Evolutionary conservation across 2,888 invertebrate genomes (phyloP).

Genomic region (Amblyjoppa proteus): DNA sequence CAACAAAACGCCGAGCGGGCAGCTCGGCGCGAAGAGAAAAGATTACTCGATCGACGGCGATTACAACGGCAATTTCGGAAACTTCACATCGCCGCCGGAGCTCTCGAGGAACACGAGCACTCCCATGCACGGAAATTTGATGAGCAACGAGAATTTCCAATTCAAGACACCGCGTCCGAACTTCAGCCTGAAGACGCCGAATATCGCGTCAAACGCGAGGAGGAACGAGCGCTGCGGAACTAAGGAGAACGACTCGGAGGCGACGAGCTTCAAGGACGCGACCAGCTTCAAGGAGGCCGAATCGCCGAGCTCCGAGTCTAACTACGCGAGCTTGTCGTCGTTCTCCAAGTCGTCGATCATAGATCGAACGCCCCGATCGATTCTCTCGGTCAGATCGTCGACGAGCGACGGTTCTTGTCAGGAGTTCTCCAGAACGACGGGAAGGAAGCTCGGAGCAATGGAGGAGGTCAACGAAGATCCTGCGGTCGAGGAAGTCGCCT

Average conservation of each 20-base stretch:
- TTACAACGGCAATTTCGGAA: constrained; percentile 67
- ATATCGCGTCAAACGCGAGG: constrained; percentile 35
- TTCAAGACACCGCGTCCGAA: constrained; percentile 72
- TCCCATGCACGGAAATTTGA: constrained; percentile 75
- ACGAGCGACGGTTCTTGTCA: constrained; percentile 21
- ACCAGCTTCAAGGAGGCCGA: constrained; percentile 14
- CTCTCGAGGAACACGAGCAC: constrained; percentile 80
- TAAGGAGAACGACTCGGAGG: constrained; percentile 47
- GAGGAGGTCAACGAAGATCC: constrained; percentile 65
- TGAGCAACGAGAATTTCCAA: constrained; percentile 62
- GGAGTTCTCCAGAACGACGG: constrained; percentile 39
- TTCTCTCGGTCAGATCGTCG: constrained; percentile 53
- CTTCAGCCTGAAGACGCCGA: constrained; percentile 76
- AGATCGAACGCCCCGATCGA: constrained; percentile 67
- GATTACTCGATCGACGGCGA: constrained; percentile 61
- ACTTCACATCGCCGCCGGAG: constrained; percentile 75
- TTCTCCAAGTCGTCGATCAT: constrained; percentile 43
- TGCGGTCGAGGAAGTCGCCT: constrained; percentile 22
- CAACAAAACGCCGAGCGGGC: constrained; percentile 54
- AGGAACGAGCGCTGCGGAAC: constrained; percentile 32
- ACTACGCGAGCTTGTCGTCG: constrained; percentile 52
- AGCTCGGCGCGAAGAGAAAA: constrained; percentile 32
- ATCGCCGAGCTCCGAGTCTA: constrained; percentile 42
- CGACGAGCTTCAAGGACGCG: background rate
- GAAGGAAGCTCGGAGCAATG: constrained; percentile 64